Conservation (phyloP, 1,140 invertebrate genomes). For the Myzus persicae region DNA sequence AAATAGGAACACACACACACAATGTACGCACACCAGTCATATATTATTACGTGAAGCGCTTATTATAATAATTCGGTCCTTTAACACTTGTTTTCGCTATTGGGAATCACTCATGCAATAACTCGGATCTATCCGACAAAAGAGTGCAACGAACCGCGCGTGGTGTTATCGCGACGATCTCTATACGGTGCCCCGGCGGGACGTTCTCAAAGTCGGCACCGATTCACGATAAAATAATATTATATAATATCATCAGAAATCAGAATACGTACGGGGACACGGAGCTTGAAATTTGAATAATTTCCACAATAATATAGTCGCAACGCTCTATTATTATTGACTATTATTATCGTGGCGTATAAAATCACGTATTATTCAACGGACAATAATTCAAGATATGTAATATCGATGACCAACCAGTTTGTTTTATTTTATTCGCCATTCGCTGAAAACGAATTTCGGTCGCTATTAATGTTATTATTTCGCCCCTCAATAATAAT, state of each 20-base stretch:
- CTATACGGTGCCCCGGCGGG: too few species aligned
- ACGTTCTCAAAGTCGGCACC: neutral
- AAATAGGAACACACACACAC: neutral
- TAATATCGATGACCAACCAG: too few species aligned
- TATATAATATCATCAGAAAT: neutral
- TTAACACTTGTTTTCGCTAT: conserved; percentile 1
- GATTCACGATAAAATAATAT: neutral
- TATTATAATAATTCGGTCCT: conserved; percentile 24
- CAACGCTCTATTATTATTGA: neutral
- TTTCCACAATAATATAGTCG: neutral
- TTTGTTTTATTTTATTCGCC: too few species aligned
- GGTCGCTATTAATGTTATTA: neutral
- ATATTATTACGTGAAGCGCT: neutral
- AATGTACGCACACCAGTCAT: neutral
- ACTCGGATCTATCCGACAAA: neutral
- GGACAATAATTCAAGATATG: too few species aligned
- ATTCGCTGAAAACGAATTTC: neutral
- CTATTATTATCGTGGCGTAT: too few species aligned
- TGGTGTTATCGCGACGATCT: neutral
- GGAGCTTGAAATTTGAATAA: neutral
- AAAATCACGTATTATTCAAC: too few species aligned
- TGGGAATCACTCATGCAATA: conserved; percentile 45
- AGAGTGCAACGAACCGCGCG: conserved; percentile 35
- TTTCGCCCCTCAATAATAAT: too few species aligned
- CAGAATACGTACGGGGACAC: neutral